Evolutionary conservation across 2,113 vertebrate species (phyloP).

Genomic region (Campylorhamphus procurvoides): DNA sequence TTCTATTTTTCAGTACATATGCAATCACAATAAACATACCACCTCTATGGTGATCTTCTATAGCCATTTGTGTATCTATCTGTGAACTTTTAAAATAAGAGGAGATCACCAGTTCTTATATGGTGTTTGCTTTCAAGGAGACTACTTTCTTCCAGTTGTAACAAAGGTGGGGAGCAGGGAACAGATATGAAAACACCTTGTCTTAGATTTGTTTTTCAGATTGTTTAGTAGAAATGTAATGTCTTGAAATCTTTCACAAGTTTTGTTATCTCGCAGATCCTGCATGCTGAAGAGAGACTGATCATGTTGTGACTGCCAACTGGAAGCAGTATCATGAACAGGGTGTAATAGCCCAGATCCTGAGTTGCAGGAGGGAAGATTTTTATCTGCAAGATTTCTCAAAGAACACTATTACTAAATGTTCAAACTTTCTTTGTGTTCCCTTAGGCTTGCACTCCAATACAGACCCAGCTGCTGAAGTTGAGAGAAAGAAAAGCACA

Average conservation of each 20-base stretch:
- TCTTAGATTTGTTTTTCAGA: conserved; percentile 8
- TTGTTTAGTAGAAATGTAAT: conserved; percentile 36
- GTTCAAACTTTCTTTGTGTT: not conserved
- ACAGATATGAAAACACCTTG: not conserved
- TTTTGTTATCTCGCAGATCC: conserved; percentile 39
- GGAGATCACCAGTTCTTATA: not conserved
- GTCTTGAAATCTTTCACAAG: conserved; percentile 18
- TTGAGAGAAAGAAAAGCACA: not conserved
- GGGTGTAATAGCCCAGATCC: not conserved
- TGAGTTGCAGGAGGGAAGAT: not conserved
- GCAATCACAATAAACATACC: not conserved
- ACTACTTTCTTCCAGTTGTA: conserved; percentile 16
- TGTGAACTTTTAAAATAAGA: not conserved
- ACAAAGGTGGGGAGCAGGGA: not conserved
- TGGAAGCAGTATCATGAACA: conserved; percentile 49
- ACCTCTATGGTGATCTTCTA: not conserved
- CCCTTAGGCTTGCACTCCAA: not conserved
- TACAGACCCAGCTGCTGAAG: not conserved
- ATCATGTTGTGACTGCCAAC: conserved; percentile 37
- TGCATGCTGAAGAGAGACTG: conserved; percentile 2
- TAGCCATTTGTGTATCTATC: not conserved
- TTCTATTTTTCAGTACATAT: not conserved
- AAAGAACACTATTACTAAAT: conserved; percentile 25
- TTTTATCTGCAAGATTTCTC: conserved; percentile 21
- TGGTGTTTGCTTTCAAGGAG: conserved; percentile 36